Conservation (phyloP, 1,140 invertebrate species). For the Psix sp. region DNA sequence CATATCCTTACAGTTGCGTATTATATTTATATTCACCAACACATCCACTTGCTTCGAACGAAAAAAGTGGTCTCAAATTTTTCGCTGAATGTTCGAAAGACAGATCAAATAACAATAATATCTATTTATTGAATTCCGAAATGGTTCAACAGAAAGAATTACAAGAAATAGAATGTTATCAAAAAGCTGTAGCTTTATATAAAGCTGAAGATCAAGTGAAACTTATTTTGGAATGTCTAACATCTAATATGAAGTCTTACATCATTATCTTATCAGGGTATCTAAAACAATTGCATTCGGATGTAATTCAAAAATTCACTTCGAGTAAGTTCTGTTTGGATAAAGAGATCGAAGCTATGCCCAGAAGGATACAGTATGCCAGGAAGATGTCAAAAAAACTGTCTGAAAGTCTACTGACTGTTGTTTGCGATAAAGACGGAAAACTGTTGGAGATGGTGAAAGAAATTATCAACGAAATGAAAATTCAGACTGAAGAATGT, state of each 20-base stretch:
- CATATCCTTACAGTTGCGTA: conserved; percentile 77
- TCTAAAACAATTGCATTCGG: conserved; percentile 80
- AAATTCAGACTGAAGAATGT: conserved; percentile 76
- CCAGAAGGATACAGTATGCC: conserved; percentile 88
- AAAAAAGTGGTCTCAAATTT: no score
- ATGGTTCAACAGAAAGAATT: no score
- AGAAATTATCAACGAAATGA: conserved; percentile 84
- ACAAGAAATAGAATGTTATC: no score
- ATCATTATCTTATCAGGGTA: conserved; percentile 66
- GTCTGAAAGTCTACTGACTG: conserved; percentile 82
- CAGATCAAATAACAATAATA: no score
- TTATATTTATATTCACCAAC: no score
- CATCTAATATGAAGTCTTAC: conserved; percentile 64
- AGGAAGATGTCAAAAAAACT: conserved; percentile 87
- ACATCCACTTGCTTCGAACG: no score
- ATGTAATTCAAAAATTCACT: conserved; percentile 87
- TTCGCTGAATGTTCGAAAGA: no score
- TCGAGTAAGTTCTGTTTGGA: conserved; percentile 92
- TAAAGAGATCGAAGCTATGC: conserved; percentile 91
- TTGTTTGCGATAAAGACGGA: conserved; percentile 88
- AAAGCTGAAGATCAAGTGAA: background rate
- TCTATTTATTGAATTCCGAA: no score
- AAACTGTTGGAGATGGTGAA: conserved; percentile 87
- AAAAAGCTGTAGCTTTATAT: no score
- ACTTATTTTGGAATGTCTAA: conserved; percentile 65